phyloP scores from a whole-genome alignment of 1,140 invertebrate genomes.

The Caenorhabditis remanei region DNA sequence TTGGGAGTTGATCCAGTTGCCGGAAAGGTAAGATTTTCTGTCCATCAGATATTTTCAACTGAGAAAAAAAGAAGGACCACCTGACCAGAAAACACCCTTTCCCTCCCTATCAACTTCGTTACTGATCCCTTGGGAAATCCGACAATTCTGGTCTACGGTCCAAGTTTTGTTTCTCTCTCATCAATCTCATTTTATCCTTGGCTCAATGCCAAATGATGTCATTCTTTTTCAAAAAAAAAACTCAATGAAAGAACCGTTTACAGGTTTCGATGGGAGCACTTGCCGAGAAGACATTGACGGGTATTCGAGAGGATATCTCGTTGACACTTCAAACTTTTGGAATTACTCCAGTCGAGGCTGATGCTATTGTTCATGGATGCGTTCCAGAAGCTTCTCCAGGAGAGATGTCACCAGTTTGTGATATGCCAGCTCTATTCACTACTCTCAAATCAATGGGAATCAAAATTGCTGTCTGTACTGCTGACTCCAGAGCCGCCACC shows the following conservation, averaged over 20 bases:
- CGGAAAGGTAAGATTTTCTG: conserved; percentile 40
- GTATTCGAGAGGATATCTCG: conserved; percentile 61
- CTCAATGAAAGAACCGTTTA: not conserved
- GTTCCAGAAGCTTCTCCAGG: conserved; percentile 61
- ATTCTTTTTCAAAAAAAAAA: not conserved
- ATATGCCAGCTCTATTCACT: conserved; percentile 51
- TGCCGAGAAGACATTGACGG: conserved; percentile 63
- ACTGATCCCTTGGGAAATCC: not conserved
- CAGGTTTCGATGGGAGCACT: conserved; percentile 65
- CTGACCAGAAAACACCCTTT: conserved; percentile 1
- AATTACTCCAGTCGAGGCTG: conserved; percentile 31
- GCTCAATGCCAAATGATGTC: not conserved
- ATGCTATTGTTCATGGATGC: conserved; percentile 21
- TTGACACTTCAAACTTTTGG: conserved; percentile 63
- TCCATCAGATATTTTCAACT: not conserved
- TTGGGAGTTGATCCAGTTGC: conserved; percentile 58
- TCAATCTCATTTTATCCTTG: not conserved
- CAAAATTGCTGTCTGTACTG: conserved; percentile 61
- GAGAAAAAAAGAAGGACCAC: not conserved
- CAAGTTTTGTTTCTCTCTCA: not conserved
- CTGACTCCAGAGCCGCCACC: conserved; percentile 62
- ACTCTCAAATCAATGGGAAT: conserved; percentile 53
- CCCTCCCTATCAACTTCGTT: not conserved
- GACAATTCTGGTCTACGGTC: too few relatives aligned
- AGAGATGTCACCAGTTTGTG: conserved; percentile 57